Conservation (phyloP, 2,113 vertebrate genomes). For the Oreochromis niloticus region DNA sequence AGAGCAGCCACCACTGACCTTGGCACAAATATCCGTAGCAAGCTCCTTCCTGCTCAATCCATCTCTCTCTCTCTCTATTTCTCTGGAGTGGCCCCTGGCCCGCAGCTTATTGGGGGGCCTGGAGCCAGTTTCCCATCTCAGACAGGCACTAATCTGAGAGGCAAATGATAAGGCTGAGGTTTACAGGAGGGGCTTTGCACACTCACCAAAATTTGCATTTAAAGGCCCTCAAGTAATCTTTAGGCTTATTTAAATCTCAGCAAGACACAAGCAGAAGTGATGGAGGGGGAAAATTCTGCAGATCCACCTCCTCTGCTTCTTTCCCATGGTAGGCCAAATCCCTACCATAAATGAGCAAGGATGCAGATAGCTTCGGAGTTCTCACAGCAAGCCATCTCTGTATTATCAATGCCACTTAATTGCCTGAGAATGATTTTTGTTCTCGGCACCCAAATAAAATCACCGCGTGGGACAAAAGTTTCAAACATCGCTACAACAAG, state of each 20-base stretch:
- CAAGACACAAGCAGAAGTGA: constrained; percentile 61
- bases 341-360: constrained; percentile 50
- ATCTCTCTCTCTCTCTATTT: neutral
- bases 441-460: constrained; percentile 48
- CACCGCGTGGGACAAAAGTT: constrained; percentile 27
- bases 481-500: constrained; percentile 17
- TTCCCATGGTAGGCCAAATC: constrained; percentile 68
- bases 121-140: constrained; percentile 61
- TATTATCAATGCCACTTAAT: constrained; percentile 67
- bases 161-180: constrained; percentile 69
- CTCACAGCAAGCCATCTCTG: constrained; percentile 44
- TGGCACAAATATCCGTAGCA: constrained; percentile 31
- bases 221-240: constrained; percentile 75
- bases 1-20: constrained; percentile 53
- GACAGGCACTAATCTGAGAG: constrained; percentile 70
- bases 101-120: constrained; percentile 55
- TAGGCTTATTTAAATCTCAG: constrained; percentile 76
- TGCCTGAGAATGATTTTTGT: constrained; percentile 50
- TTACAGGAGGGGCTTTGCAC: constrained; percentile 68
- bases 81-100: constrained; percentile 59
- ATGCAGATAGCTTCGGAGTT: constrained; percentile 32
- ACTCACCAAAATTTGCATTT: constrained; percentile 72
- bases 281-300: constrained; percentile 16
- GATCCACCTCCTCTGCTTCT: constrained; percentile 62
- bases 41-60: neutral